Percentiles rank a stretch among this genome's conserved stretches.
phyloP scores from a whole-genome alignment of 1,140 invertebrate genomes.

The Polypedilum pembai region DNA sequence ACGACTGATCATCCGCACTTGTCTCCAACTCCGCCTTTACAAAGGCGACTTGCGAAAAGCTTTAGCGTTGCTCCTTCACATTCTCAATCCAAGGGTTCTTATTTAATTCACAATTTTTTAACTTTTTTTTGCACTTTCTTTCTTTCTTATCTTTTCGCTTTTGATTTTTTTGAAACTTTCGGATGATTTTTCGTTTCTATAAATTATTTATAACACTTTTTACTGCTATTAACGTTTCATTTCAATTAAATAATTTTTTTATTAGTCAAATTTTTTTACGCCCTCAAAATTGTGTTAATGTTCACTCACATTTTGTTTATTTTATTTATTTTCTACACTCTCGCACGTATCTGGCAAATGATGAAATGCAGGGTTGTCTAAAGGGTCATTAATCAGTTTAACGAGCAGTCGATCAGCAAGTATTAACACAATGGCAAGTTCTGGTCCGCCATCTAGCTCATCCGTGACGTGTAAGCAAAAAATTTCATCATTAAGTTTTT shows the following conservation, averaged over 20 bases:
- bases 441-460: conserved; percentile 59
- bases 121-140: not conserved
- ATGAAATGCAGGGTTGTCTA: conserved; percentile 58
- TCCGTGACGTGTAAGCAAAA: conserved; percentile 54
- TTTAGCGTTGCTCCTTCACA: conserved; percentile 72
- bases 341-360: not conserved
- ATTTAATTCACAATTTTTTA: not conserved
- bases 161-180: too few relatives aligned
- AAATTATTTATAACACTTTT: too few relatives aligned
- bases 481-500: conserved; percentile 31
- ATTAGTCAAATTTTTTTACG: not conserved
- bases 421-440: conserved; percentile 57
- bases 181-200: too few relatives aligned
- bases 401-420: conserved; percentile 60
- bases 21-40: conserved; percentile 68
- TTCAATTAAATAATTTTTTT: too few relatives aligned
- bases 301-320: not conserved
- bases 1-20: conserved; percentile 43
- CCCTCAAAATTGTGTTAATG: conserved; percentile 8
- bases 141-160: not conserved
- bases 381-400: conserved; percentile 67
- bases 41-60: conserved; percentile 77
- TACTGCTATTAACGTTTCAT: too few relatives aligned
- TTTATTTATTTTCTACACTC: not conserved
- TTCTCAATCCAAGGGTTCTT: conserved; percentile 34